Conservation (phyloP, 1,140 invertebrate genomes). For the Leptinotarsa undecemlineata region DNA sequence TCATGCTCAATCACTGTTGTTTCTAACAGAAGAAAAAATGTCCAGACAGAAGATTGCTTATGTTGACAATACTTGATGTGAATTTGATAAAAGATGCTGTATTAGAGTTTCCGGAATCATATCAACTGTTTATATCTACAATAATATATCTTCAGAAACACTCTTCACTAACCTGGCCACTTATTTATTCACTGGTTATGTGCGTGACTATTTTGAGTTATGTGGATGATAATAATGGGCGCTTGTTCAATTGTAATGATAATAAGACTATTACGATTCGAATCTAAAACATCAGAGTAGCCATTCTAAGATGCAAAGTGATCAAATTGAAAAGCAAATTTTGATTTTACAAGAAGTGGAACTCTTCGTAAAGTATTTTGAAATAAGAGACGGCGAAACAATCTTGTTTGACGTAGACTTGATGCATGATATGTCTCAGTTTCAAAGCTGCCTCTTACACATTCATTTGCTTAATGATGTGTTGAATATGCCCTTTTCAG, state of each 20-base stretch:
- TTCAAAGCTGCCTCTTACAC: neutral
- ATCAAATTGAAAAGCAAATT: neutral
- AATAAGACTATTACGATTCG: too few species aligned
- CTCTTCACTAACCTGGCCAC: neutral
- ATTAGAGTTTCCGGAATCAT: neutral
- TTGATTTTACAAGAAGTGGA: neutral
- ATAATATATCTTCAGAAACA: neutral
- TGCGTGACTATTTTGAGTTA: neutral
- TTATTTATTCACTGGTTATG: neutral
- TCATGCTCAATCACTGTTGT: too few species aligned
- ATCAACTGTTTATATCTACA: neutral
- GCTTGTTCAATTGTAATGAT: neutral
- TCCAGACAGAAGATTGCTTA: neutral
- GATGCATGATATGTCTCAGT: neutral
- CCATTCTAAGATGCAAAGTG: neutral
- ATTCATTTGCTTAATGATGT: neutral
- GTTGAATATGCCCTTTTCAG: neutral
- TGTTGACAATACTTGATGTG: neutral
- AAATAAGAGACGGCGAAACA: neutral
- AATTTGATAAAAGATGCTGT: neutral
- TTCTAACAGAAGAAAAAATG: too few species aligned
- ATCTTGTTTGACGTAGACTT: neutral
- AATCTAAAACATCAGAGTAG: neutral
- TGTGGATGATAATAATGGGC: neutral
- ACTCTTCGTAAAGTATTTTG: neutral